Percentiles rank a stretch among this genome's conserved stretches.
Evolutionary conservation across 2,797 vertebrate species (phyloP).

Genomic region (Serranus cabrilla): DNA sequence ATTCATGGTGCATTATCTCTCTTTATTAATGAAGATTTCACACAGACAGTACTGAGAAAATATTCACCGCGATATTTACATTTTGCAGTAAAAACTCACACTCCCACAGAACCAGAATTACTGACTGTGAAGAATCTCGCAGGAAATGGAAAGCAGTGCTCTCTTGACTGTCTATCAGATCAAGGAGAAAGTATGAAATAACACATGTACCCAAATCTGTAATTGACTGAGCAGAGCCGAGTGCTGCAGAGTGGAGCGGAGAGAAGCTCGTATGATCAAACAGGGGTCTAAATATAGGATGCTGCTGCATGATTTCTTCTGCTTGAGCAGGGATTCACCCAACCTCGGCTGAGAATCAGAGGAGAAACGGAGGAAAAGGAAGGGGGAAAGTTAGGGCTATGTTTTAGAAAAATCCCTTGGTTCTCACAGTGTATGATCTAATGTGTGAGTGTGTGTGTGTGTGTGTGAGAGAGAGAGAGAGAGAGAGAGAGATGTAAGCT

Average conservation of each 20-base stretch:
- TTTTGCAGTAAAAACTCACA: constrained; percentile 19
- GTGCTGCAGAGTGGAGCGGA: constrained; percentile 47
- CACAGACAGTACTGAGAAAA: constrained; percentile 2
- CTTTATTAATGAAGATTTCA: constrained; percentile 23
- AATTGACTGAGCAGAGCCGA: constrained; percentile 56
- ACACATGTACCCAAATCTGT: constrained; percentile 59
- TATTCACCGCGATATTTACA: constrained; percentile 20
- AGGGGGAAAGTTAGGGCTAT: constrained; percentile 5
- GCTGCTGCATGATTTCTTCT: constrained; percentile 77
- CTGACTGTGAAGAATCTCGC: constrained; percentile 20
- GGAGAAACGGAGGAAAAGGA: constrained; percentile 19
- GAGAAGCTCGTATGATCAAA: constrained; percentile 73
- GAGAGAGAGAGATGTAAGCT: constrained; percentile 35
- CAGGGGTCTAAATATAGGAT: constrained; percentile 81
- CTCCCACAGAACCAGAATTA: constrained; percentile 19
- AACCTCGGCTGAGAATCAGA: constrained; percentile 54
- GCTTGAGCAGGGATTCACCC: constrained; percentile 81
- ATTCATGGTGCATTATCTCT: background rate
- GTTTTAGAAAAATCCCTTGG: constrained; percentile 20
- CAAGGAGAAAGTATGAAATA: constrained; percentile 43
- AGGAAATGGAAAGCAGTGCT: constrained; percentile 35
- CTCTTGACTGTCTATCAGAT: constrained; percentile 38
- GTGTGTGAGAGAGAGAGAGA: background rate
- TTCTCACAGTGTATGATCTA: constrained; percentile 17
- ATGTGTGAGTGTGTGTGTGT: constrained; percentile 9